phyloP scores from a whole-genome alignment of 2,797 vertebrate species.

The Nyctalus aviator region DNA sequence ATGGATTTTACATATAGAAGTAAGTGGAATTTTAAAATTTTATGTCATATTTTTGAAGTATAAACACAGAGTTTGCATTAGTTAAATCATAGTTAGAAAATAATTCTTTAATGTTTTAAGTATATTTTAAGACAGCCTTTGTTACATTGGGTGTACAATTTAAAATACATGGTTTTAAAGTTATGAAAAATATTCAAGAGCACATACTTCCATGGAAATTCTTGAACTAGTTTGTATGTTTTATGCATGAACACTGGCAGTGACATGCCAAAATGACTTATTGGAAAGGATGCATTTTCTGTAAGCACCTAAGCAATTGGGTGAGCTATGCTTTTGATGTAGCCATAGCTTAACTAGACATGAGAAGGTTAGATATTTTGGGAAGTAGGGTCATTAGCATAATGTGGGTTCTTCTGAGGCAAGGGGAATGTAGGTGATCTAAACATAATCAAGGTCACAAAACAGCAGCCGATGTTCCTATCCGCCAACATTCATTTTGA shows the following conservation, averaged over 20 bases:
- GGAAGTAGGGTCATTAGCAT: slow-evolving; percentile 80
- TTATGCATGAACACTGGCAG: slow-evolving; percentile 79
- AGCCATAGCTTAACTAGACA: slow-evolving; percentile 73
- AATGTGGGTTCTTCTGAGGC: slow-evolving; percentile 78
- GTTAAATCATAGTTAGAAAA: slow-evolving; percentile 6
- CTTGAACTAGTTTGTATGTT: slow-evolving; percentile 74
- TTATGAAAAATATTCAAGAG: slow-evolving; percentile 40
- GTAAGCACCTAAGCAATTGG: slow-evolving; percentile 75
- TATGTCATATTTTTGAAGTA: slow-evolving; percentile 23
- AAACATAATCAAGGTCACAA: slow-evolving; percentile 75
- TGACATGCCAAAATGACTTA: slow-evolving; percentile 76
- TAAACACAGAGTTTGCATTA: slow-evolving; percentile 14
- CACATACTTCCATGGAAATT: slow-evolving; percentile 67
- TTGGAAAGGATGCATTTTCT: slow-evolving; percentile 64
- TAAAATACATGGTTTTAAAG: slow-evolving; percentile 66
- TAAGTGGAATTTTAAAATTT: slow-evolving; percentile 47
- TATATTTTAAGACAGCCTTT: slow-evolving; percentile 24
- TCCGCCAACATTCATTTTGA: slow-evolving; percentile 62
- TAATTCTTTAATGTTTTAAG: slow-evolving; percentile 59
- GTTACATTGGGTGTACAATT: slow-evolving; percentile 43
- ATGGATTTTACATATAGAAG: slow-evolving; percentile 30
- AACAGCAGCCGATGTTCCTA: slow-evolving; percentile 67
- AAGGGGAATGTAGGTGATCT: slow-evolving; percentile 67
- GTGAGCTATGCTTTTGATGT: slow-evolving; percentile 68
- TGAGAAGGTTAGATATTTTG: slow-evolving; percentile 79